Base-by-base conservation (phyloP, 2,113 vertebrate genomes). In the Tachysurus fulvidraco region DNA sequence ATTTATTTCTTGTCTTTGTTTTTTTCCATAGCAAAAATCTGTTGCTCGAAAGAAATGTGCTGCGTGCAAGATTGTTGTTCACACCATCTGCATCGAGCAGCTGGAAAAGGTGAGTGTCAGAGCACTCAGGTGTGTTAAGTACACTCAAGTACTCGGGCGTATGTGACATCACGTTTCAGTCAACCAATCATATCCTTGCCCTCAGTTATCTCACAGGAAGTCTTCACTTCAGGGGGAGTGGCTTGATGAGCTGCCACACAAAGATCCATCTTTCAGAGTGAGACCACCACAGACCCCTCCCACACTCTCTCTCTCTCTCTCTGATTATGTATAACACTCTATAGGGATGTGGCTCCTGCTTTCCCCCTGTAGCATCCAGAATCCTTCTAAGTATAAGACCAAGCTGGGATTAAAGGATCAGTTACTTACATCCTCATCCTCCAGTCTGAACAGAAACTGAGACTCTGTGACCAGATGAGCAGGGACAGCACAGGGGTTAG, bases 41-140 rank as follows among this genome's bases (percentile, higher is more conserved):
- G 93, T 96, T 62, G 95, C 96, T 55, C 95, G 97, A 74, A 97
- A 94, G 88, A 99, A 98, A 90, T 99, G 98, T 88, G 97, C 97
- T 9, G 98, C 97, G 82, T 99, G 98, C 92, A 98, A 97, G 94
- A 99, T 99, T 0, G 95, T 98, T 2, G 97, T 97, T 87, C 98
- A 99, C 88, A 96, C 95, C 0, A 92, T 96, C 88, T 99, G 98
- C 88, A 98, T 98, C 0, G 97, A 97, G 81, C 97, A 97, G 87
- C 94, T 99, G 87, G 97, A 98, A 89, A 98, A 98, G 95, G 98
- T 98, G 91, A 93, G 95, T 91, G 77, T 25, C 1, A 2, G 71
- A 25, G 36, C 30, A 14, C 30, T 50, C 36, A 36, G 36, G 36
- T 36, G 36, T 36, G 36, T 36, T 36, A 36, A 36, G 36, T 36